Evolutionary conservation across 2,888 invertebrate species (phyloP), one percentile per base, ranked within the genome.

Genomic region (Drosophila neonasuta): DNA sequence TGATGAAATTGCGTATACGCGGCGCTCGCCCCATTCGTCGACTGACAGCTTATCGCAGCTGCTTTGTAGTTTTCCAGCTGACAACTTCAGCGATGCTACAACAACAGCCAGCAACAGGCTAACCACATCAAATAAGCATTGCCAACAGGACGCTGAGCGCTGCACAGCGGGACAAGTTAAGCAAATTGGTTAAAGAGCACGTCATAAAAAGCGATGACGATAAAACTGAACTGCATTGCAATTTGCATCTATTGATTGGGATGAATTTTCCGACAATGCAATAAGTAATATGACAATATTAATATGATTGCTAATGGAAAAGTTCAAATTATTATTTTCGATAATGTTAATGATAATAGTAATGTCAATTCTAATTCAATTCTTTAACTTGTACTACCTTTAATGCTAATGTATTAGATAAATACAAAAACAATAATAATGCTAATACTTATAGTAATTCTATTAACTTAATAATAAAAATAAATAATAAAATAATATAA

Each of bases 1-100:
- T 61, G 66, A 58, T 66, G 36, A 73, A 69, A 77, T 74, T 74
- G 58, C 71, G 74, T 49, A 74, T 74, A 71, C 74, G 74, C 71
- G 61, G 48, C 46, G 39, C 59, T 46, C 4, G 32, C 58, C 50
- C 55, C 56, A 32, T 15, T 58, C 59, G 15, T 24, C 24, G 7
- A 36, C 48, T 49, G 70, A 62, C 66, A 66, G 71, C 52, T 70
- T 74, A 66, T 48, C 70, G 36, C 52, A 49, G 58, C 60, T 48
- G 60, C 60, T 64, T 63, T 68, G 56, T 50, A 49, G 56, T 62
- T 55, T 52, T 39, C 48, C 52, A 63, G 9, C 61, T 56, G 39
- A 51, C 49, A 61, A 41, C 39, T 39, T 39, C 39, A 8, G 7
- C 39, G 7, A 39, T 15, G 15, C 13, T 7, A 24, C 13, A 11